Percentiles rank a stretch among this genome's conserved stretches.
These are phyloP conservation scores for Drosophila subobscura DNA, from an alignment of 1,140 invertebrate genomes.

Conservation along the genomic window DNA sequence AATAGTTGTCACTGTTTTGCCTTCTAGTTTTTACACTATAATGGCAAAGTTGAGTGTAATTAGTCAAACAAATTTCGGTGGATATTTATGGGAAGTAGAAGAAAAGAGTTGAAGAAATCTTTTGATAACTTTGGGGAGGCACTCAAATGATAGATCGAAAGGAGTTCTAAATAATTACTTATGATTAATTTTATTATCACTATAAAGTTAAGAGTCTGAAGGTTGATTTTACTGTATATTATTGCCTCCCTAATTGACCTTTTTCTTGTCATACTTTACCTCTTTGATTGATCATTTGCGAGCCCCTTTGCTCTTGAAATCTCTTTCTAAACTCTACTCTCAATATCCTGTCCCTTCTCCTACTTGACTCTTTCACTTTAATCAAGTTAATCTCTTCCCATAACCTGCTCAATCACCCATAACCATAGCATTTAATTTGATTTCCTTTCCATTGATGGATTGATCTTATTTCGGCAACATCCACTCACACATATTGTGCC, in stretches of 20 bases:
- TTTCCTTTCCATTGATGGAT: slow-evolving; percentile 20
- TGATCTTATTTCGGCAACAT: slow-evolving; percentile 10
- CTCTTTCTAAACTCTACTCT: too few relatives aligned
- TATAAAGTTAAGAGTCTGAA: too few relatives aligned
- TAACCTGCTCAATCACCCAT: slow-evolving; percentile 15
- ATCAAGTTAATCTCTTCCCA: background rate
- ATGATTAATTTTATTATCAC: background rate
- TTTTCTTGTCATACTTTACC: too few relatives aligned
- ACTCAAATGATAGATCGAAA: background rate
- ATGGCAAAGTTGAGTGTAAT: slow-evolving; percentile 43
- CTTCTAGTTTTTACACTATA: slow-evolving; percentile 24
- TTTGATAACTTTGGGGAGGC: background rate
- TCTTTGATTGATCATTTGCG: too few relatives aligned
- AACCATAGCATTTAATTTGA: slow-evolving; percentile 19
- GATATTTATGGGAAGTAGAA: slow-evolving; percentile 38
- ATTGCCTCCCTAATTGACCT: too few relatives aligned
- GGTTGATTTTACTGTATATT: too few relatives aligned
- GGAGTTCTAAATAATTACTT: background rate
- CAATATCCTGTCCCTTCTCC: too few relatives aligned
- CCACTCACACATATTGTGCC: too few relatives aligned
- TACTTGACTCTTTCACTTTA: too few relatives aligned
- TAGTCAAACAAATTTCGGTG: slow-evolving; percentile 60
- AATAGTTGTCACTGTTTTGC: slow-evolving; percentile 5
- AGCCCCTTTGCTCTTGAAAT: too few relatives aligned
- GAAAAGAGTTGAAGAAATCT: background rate